Base-by-base conservation (phyloP, 2,888 invertebrate genomes). In the Caradrina clavipalpis region DNA sequence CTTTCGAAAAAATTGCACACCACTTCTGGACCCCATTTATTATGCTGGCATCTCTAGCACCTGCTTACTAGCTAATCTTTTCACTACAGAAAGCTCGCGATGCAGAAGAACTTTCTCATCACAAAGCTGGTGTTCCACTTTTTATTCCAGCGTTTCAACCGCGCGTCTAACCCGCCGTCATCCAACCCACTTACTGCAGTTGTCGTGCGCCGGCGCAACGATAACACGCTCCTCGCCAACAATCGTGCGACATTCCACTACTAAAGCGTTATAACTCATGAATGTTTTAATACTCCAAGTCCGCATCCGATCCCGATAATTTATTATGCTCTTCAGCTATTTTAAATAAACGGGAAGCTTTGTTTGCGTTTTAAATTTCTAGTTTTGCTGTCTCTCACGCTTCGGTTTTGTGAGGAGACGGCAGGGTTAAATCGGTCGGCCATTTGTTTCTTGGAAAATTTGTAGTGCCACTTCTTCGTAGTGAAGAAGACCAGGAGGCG, bases 201-300 rank as follows among this genome's bases (percentile, higher is more conserved):
- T 83, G 84, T 87, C 87, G 87, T 87, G 87, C 86, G 73, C 83
- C 68, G 56, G 78, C 75, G 74, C 86, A 81, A 82, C 81, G 86
- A 84, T 84, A 84, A 83, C 85, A 85, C 79, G 76, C 73, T 79
- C 76, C 68, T 60, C 82, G 86, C 70, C 84, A 81, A 85, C 82
- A 86, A 83, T 86, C 86, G 86, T 86, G 86, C 80, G 80, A 89
- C 89, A 87, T 85, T 85, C 85, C 74, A 61, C 75, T 63, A 67
- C 80, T 78, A 80, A 84, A 86, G 84, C 84, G 86, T 83, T 87
- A 86, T 88, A 89, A 88, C 87, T 90, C 90, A 89, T 86, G 89
- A 87, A 88, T 88, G 88, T 89, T 87, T 86, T 87, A 88, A 91
- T 84, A 84, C 81, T 75, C 69, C 69, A 69, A 70, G 78, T 78